Conservation (phyloP, 2,888 invertebrate species). For the Didymodactylos carnosus region DNA sequence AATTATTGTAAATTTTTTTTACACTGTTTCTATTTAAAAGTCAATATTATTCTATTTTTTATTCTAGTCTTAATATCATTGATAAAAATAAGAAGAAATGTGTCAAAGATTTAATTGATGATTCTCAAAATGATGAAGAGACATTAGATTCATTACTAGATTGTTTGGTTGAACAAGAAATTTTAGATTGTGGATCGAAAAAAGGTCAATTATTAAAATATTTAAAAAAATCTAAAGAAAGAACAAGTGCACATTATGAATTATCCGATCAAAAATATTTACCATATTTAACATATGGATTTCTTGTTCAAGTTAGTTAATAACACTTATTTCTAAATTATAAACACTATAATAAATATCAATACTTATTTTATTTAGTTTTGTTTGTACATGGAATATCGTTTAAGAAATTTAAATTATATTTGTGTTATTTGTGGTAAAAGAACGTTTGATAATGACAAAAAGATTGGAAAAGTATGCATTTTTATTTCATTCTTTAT, state of each 20-base stretch:
- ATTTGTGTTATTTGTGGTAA: not conserved
- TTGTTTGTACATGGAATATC: not conserved
- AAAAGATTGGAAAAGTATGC: not conserved
- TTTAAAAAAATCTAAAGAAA: not conserved
- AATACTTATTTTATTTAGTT: not conserved
- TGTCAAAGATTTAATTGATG: no score
- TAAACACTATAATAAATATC: no score
- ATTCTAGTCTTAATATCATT: not conserved
- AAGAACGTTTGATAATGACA: not conserved
- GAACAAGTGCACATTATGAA: not conserved
- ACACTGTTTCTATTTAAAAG: not conserved
- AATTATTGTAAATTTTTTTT: not conserved
- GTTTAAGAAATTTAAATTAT: not conserved
- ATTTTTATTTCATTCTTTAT: not conserved
- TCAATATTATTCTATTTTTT: not conserved
- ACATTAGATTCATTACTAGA: not conserved
- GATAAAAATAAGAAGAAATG: not conserved
- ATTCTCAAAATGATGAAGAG: not conserved
- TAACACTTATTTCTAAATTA: not conserved
- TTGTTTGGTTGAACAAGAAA: no score
- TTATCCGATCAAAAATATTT: not conserved
- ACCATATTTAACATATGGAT: not conserved
- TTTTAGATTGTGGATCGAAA: not conserved
- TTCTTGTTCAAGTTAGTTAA: not conserved
- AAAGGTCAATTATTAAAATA: not conserved